A percentile compares a stretch with the other conserved stretches of the same genome.
These are phyloP conservation scores for Pseudococcus longispinus DNA, from an alignment of 2,888 invertebrate genomes.

Conservation along the genomic window DNA sequence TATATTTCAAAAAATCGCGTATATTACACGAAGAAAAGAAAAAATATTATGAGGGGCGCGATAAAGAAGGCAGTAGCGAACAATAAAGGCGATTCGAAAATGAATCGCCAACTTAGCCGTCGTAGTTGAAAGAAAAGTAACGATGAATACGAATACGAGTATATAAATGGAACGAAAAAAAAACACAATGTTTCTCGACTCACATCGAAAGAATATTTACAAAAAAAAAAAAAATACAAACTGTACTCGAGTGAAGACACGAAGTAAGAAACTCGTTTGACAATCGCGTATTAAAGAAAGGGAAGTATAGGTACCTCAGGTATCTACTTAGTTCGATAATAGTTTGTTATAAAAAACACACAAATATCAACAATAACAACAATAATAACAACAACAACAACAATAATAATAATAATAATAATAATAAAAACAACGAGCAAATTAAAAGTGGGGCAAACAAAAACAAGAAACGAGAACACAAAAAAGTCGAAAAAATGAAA, in stretches of 20 bases:
- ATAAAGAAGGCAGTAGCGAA: slow-evolving; percentile 26
- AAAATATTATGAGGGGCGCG: not conserved
- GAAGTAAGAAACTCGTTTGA: not conserved
- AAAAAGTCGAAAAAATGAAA: too few species aligned
- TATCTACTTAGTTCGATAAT: too few species aligned
- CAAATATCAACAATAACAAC: not conserved
- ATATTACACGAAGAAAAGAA: not conserved
- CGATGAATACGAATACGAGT: not conserved
- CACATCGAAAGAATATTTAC: not conserved
- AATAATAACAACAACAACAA: slow-evolving; percentile 5
- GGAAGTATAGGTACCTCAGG: not conserved
- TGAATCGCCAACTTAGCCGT: not conserved
- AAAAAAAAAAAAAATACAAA: not conserved
- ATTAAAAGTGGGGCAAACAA: not conserved
- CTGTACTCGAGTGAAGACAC: not conserved
- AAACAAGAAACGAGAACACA: not conserved
- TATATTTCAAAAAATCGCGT: not conserved
- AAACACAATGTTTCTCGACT: not conserved
- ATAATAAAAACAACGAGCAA: not conserved
- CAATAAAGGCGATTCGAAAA: not conserved
- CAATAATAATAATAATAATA: not conserved
- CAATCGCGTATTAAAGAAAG: not conserved
- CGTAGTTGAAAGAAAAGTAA: not conserved
- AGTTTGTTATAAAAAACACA: not conserved
- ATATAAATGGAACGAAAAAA: not conserved